Conservation (phyloP, 2,113 vertebrate species). For the Lampris megalopsis region DNA sequence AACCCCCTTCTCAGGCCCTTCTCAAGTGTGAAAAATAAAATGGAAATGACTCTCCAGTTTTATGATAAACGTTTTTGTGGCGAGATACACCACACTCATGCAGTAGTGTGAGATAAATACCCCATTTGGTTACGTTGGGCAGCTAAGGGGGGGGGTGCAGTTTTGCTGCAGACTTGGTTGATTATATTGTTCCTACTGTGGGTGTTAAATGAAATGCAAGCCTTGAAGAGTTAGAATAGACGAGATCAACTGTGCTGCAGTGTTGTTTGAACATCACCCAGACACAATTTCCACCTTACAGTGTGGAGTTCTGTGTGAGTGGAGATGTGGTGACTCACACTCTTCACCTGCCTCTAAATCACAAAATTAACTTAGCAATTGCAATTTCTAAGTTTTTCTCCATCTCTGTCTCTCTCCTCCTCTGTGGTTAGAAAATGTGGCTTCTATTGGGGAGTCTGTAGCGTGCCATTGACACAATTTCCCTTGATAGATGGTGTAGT, state of each 20-base stretch:
- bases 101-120: not conserved
- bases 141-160: not conserved
- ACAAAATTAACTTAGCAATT: not conserved
- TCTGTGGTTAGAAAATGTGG: conserved; percentile 31
- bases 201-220: conserved; percentile 51
- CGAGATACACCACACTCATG: not conserved
- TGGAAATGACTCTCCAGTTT: not conserved
- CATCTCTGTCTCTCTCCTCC: conserved; percentile 19
- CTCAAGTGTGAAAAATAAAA: not conserved
- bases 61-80: not conserved
- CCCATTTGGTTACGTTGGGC: not conserved
- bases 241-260: conserved; percentile 27
- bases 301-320: conserved; percentile 42
- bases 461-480: not conserved
- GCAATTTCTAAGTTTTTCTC: conserved; percentile 34
- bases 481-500: not conserved
- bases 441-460: not conserved
- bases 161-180: conserved; percentile 7
- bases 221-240: conserved; percentile 38
- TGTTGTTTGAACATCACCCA: conserved; percentile 25
- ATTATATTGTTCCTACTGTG: conserved; percentile 49
- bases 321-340: conserved; percentile 54
- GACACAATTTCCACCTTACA: conserved; percentile 44
- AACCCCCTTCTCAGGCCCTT: not conserved
- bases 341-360: conserved; percentile 15